Evolutionary conservation across 2,888 invertebrate genomes (phyloP).

Genomic region (Drosophila meridiana): DNA sequence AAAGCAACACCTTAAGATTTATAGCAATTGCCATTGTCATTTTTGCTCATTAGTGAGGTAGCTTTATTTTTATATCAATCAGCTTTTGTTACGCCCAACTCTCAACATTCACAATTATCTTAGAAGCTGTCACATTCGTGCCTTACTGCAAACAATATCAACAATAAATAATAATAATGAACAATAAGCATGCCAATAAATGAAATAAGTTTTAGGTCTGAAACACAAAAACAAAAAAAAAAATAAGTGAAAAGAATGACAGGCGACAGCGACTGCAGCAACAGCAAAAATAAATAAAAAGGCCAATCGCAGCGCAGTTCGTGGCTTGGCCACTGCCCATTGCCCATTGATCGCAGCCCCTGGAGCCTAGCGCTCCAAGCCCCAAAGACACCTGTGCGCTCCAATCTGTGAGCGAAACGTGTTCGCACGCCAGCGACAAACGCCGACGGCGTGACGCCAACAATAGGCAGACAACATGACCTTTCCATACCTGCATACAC

Average conservation of each 20-base stretch:
- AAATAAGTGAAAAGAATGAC: slow-evolving; percentile 48
- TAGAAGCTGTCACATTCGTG: slow-evolving; percentile 47
- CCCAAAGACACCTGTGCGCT: slow-evolving; percentile 71
- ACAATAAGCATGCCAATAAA: slow-evolving; percentile 68
- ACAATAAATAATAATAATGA: slow-evolving; percentile 42
- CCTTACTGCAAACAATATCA: slow-evolving; percentile 16
- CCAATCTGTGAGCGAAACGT: slow-evolving; percentile 68
- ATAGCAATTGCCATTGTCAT: slow-evolving; percentile 9
- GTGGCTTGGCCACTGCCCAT: slow-evolving; percentile 46
- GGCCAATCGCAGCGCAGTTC: slow-evolving; percentile 58
- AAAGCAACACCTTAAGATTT: background rate
- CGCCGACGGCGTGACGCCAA: slow-evolving; percentile 61
- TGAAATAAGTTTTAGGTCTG: slow-evolving; percentile 58
- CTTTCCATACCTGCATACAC: slow-evolving; percentile 51
- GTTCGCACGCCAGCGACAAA: slow-evolving; percentile 69
- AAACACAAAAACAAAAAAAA: slow-evolving; percentile 14
- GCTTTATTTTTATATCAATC: slow-evolving; percentile 2
- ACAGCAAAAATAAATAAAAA: slow-evolving; percentile 31
- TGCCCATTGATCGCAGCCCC: slow-evolving; percentile 50
- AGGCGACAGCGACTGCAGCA: slow-evolving; percentile 57
- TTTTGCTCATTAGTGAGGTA: background rate
- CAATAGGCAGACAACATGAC: slow-evolving; percentile 70
- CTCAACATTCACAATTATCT: slow-evolving; percentile 54
- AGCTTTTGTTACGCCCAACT: slow-evolving; percentile 27
- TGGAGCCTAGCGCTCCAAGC: slow-evolving; percentile 26